Evolutionary conservation across 2,888 invertebrate genomes (phyloP).

Genomic region (Deilephila elpenor): DNA sequence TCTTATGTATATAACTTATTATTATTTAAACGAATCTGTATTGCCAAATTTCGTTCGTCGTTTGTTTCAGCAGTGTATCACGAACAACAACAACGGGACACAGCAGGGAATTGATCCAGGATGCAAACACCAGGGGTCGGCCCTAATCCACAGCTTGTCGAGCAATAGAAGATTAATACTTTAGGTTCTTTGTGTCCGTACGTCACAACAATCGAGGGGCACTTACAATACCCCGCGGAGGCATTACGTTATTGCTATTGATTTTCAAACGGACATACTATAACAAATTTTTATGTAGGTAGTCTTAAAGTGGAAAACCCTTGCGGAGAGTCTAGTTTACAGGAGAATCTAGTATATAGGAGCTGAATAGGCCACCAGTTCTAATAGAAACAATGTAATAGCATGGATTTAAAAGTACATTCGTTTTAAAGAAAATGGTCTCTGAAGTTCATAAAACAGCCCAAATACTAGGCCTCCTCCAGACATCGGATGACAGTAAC

Average conservation of each 20-base stretch:
- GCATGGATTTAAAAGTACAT: too few relatives aligned
- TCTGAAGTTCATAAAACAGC: too few relatives aligned
- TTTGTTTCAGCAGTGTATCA: slow-evolving; percentile 41
- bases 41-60: neutral
- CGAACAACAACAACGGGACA: slow-evolving; percentile 56
- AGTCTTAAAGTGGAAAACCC: too few relatives aligned
- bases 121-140: slow-evolving; percentile 75
- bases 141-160: slow-evolving; percentile 56
- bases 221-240: slow-evolving; percentile 53
- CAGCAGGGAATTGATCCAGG: slow-evolving; percentile 67
- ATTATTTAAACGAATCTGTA: neutral
- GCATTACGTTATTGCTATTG: slow-evolving; percentile 67
- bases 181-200: slow-evolving; percentile 69
- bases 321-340: too few relatives aligned
- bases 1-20: too few relatives aligned
- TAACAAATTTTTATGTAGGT: neutral
- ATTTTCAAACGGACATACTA: slow-evolving; percentile 35
- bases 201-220: slow-evolving; percentile 62
- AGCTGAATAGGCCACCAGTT: too few relatives aligned
- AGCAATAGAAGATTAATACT: slow-evolving; percentile 81
- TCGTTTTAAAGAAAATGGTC: too few relatives aligned
- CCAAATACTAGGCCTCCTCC: too few relatives aligned
- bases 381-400: too few relatives aligned
- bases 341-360: too few relatives aligned
- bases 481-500: too few relatives aligned